Evolutionary conservation across 2,888 invertebrate species (phyloP).

Genomic region (Harpagoxenus sublaevis): DNA sequence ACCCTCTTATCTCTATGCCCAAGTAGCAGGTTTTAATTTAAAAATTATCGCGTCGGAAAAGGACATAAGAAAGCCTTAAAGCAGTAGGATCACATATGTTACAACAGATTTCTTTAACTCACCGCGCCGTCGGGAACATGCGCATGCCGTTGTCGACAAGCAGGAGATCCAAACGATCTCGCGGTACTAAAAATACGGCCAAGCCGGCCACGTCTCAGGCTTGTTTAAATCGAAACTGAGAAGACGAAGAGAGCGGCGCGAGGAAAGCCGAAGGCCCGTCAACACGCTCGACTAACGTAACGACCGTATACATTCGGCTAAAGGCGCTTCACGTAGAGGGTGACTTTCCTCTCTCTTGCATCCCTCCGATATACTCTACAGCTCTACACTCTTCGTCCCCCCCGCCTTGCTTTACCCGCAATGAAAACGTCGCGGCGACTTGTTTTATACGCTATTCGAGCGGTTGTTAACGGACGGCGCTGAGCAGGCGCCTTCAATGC

Average conservation of each 20-base stretch:
- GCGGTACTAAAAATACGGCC: slow-evolving; percentile 60
- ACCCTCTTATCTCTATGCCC: not conserved
- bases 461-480: slow-evolving; percentile 59
- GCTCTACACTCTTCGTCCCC: slow-evolving; percentile 7
- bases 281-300: slow-evolving; percentile 50
- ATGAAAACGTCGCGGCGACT: slow-evolving; percentile 58
- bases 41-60: not conserved
- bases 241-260: slow-evolving; percentile 26
- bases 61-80: not conserved
- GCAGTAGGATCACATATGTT: slow-evolving; percentile 31
- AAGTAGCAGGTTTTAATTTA: not conserved
- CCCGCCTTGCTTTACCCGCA: slow-evolving; percentile 10
- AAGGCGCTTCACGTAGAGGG: slow-evolving; percentile 49
- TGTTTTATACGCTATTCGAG: slow-evolving; percentile 60
- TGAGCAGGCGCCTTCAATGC: slow-evolving; percentile 58
- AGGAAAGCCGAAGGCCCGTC: slow-evolving; percentile 24
- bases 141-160: slow-evolving; percentile 46
- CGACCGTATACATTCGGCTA: slow-evolving; percentile 50
- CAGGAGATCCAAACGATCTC: slow-evolving; percentile 61
- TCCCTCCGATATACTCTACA: slow-evolving; percentile 20
- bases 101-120: slow-evolving; percentile 23
- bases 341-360: slow-evolving; percentile 58
- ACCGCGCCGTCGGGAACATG: slow-evolving; percentile 12
- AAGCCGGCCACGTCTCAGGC: slow-evolving; percentile 58
- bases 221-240: slow-evolving; percentile 63